Conservation (phyloP, 2,888 invertebrate genomes). For the Timema podura region DNA sequence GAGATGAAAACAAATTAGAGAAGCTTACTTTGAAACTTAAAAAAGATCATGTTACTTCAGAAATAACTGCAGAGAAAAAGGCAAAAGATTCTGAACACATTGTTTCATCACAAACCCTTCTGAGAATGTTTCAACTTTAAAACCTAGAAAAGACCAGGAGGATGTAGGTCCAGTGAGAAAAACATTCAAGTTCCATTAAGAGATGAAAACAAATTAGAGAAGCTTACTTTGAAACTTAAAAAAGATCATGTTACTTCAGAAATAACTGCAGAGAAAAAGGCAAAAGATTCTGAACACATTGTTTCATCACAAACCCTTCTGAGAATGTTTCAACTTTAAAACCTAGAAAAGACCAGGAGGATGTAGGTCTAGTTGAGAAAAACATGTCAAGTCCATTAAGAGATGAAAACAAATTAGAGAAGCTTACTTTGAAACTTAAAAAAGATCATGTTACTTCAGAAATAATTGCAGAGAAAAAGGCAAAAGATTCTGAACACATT, state of each 20-base stretch:
- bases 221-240: constrained; percentile 38
- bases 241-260: constrained; percentile 22
- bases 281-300: neutral
- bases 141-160: constrained; percentile 24
- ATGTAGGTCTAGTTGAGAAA: too few species aligned
- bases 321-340: too few species aligned
- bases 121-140: constrained; percentile 39
- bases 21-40: constrained; percentile 36
- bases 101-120: neutral
- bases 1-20: constrained; percentile 32
- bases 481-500: neutral
- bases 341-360: too few species aligned
- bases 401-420: constrained; percentile 36
- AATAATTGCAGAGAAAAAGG: constrained; percentile 13
- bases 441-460: constrained; percentile 21
- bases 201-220: constrained; percentile 28
- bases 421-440: constrained; percentile 40
- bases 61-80: constrained; percentile 25
- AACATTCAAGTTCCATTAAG: constrained; percentile 35
- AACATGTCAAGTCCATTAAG: constrained; percentile 20
- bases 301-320: too few species aligned
- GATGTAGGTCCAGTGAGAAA: neutral
- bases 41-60: constrained; percentile 20
- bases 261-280: constrained; percentile 13
- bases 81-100: neutral